phyloP scores from a whole-genome alignment of 2,888 invertebrate species.

The Falcaria lacertinaria region DNA sequence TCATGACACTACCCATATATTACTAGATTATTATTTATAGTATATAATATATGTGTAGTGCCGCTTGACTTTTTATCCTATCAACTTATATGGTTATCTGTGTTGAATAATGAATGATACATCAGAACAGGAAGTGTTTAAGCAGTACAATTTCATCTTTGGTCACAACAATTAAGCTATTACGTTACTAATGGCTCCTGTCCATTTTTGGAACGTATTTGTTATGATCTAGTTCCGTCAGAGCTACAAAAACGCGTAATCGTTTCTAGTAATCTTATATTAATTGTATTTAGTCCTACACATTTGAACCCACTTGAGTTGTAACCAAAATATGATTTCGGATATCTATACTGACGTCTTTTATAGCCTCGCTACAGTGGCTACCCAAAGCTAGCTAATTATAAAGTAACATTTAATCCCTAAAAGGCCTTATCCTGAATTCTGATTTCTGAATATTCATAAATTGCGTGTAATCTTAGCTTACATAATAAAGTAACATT shows the following conservation, averaged over 20 bases:
- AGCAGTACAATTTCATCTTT: constrained; percentile 38
- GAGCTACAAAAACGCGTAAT: constrained; percentile 52
- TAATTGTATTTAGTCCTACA: constrained; percentile 25
- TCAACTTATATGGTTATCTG: constrained; percentile 5
- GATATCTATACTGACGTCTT: no score
- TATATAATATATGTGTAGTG: not conserved
- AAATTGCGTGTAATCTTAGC: no score
- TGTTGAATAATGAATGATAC: constrained; percentile 19
- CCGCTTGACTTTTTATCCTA: not conserved
- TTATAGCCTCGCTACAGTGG: no score
- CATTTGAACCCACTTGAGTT: constrained; percentile 4
- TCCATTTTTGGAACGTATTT: constrained; percentile 36
- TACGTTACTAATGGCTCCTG: constrained; percentile 30
- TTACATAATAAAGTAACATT: no score
- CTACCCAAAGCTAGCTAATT: no score
- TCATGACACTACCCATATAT: not conserved
- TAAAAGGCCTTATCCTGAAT: no score
- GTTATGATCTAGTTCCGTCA: constrained; percentile 32
- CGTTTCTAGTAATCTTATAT: constrained; percentile 16
- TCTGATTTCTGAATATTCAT: no score
- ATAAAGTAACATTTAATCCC: no score
- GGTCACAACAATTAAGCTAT: constrained; percentile 46
- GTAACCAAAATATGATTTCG: no score
- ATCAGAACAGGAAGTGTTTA: constrained; percentile 40
- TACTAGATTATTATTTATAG: not conserved